These are phyloP conservation scores for Pitta sordida DNA, from an alignment of 2,113 vertebrate species.

Conservation along the genomic window DNA sequence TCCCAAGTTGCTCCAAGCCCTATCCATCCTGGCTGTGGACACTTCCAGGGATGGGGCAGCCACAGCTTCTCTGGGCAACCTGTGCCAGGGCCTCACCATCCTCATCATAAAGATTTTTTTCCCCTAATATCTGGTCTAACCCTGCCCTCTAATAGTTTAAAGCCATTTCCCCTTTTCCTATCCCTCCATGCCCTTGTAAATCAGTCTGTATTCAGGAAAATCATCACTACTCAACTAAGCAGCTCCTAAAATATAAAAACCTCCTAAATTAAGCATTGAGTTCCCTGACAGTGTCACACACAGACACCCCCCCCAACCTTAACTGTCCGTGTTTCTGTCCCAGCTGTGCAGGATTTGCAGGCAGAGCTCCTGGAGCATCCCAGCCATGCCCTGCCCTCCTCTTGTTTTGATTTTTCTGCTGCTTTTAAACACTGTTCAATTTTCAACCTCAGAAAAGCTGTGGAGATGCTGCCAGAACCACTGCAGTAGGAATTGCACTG, in stretches of 20 bases:
- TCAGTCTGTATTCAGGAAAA: neutral
- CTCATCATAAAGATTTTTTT: neutral
- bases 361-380: neutral
- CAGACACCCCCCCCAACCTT: neutral
- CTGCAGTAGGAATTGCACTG: constrained; percentile 12
- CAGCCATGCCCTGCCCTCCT: accelerated
- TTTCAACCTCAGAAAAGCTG: neutral
- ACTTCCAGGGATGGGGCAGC: neutral
- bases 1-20: accelerated
- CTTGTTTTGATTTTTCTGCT: neutral
- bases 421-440: neutral
- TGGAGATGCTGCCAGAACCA: constrained; percentile 18
- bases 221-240: accelerated
- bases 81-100: accelerated
- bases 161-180: neutral
- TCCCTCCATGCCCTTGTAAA: neutral
- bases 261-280: accelerated
- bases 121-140: neutral
- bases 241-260: neutral
- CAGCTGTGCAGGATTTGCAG: neutral
- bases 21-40: no score
- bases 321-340: neutral
- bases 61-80: neutral
- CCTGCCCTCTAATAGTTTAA: neutral
- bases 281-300: neutral